Base-by-base conservation (phyloP, 2,797 vertebrate species). In the Helostoma temminkii region DNA sequence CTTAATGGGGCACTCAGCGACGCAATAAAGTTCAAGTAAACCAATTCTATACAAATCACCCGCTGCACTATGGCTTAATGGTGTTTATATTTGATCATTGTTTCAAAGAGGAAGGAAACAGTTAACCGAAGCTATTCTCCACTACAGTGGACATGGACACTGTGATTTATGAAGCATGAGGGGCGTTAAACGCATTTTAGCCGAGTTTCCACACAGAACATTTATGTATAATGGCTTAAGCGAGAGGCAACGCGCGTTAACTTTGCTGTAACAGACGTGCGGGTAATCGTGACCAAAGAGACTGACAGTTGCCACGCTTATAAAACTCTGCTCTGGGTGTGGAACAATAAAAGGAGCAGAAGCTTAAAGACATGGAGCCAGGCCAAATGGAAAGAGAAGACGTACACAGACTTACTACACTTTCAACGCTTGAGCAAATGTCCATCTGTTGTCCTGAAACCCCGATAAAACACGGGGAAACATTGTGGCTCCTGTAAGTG, bases 21-120 rank as follows among this genome's bases (percentile, higher is more conserved):
- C 21, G 86, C 88, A 88, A 94, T 95, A 95, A 95, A 93, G 87
- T 90, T 86, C 77, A 78, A 88, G 85, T 74, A 91, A 93, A 92
- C 87, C 91, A 88, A 88, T 91, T 91, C 79, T 80, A 84, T 78
- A 79, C 86, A 86, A 85, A 89, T 91, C 83, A 74, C 71, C 77
- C 68, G 57, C 67, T 77, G 78, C 75, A 80, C 81, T 78, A 57
- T 30, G 78, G 72, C 91, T 85, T 94, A 93, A 94, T 94, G 94
- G 94, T 90, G 91, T 94, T 93, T 93, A 91, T 93, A 93, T 92
- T 93, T 92, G 91, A 91, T 83, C 88, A 82, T 79, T 80, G 82
- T 92, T 93, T 92, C 70, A 91, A 89, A 91, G 78, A 88, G 91
- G 88, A 93, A 93, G 93, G 91, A 92, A 93, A 93, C 88, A 52